phyloP scores from a whole-genome alignment of 1,140 invertebrate genomes.

The Drosophila nikananu region DNA sequence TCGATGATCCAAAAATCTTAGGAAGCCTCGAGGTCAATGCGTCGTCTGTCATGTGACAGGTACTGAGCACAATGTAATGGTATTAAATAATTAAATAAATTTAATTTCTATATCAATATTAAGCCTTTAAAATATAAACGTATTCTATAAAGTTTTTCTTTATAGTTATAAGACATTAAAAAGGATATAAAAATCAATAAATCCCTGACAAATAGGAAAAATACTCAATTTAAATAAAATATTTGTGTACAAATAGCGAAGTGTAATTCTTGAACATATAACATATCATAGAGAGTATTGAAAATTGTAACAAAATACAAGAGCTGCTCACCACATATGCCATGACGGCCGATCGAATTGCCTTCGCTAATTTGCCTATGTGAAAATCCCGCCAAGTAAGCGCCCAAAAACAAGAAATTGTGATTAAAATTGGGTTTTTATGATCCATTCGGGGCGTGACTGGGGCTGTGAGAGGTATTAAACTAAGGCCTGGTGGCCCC shows the following conservation, averaged over 20 bases:
- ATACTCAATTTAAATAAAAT: neutral
- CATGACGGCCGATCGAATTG: conserved; percentile 11
- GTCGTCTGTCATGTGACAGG: neutral
- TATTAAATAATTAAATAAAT: neutral
- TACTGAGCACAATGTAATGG: neutral
- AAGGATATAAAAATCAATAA: too few relatives aligned
- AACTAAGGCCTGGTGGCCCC: conserved; percentile 39
- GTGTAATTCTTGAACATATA: neutral
- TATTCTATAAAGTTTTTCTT: too few relatives aligned
- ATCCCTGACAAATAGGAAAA: neutral
- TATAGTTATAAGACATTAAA: too few relatives aligned
- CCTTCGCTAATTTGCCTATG: conserved; percentile 44
- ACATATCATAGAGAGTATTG: too few relatives aligned
- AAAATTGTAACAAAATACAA: neutral
- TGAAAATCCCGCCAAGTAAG: conserved; percentile 43
- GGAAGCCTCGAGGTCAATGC: neutral
- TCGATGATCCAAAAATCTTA: neutral
- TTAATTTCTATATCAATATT: neutral
- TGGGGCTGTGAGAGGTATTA: conserved; percentile 45
- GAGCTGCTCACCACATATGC: neutral
- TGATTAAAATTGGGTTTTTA: conserved; percentile 81
- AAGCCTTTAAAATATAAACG: too few relatives aligned
- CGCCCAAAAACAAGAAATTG: conserved; percentile 55
- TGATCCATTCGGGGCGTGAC: conserved; percentile 70
- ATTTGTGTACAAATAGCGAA: neutral